phyloP scores from a whole-genome alignment of 2,888 invertebrate species.

The Lepetodrilus schrolli region DNA sequence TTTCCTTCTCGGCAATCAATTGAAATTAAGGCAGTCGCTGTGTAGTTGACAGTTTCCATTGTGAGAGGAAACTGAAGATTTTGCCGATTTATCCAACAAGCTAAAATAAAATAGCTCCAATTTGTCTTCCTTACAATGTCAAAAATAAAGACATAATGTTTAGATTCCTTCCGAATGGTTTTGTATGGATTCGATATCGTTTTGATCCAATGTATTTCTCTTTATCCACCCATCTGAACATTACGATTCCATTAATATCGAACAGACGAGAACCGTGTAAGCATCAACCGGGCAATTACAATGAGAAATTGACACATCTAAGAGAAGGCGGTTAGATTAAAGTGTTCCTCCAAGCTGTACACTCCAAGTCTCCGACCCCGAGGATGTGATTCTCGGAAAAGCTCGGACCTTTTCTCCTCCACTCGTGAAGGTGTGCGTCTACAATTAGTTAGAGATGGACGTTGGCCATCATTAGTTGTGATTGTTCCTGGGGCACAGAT shows the following conservation, averaged over 20 bases:
- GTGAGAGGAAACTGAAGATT: no score
- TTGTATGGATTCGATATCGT: no score
- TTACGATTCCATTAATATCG: background rate
- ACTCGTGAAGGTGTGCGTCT: background rate
- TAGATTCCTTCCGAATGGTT: no score
- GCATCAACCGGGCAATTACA: background rate
- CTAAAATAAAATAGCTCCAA: no score
- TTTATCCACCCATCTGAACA: background rate
- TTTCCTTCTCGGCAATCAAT: background rate
- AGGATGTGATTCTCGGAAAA: background rate
- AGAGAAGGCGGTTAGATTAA: background rate
- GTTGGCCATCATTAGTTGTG: background rate
- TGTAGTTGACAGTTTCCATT: no score
- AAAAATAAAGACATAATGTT: no score
- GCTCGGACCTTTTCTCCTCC: background rate
- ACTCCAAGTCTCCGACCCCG: background rate
- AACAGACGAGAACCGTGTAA: background rate
- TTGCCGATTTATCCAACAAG: no score
- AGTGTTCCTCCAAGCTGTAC: background rate
- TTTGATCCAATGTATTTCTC: background rate
- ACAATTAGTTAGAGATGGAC: background rate
- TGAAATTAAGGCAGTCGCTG: no score
- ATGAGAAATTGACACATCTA: conserved; percentile 11
- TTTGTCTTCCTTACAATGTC: no score
- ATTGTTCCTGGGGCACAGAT: background rate